These are phyloP conservation scores for Catharus minimus DNA, from an alignment of 2,113 vertebrate species.

Conservation along the genomic window DNA sequence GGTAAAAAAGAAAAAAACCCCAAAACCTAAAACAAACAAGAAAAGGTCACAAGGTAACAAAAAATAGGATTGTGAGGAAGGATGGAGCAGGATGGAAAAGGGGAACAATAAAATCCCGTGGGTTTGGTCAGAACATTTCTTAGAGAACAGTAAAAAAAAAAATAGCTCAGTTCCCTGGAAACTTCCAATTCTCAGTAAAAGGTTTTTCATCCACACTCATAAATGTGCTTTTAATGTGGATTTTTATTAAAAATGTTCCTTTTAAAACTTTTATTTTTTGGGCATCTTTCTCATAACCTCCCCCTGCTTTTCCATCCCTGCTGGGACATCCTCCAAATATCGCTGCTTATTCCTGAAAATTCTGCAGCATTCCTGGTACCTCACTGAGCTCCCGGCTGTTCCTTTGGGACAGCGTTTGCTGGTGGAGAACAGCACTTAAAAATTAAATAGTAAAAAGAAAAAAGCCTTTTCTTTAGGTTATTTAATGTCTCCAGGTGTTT, in stretches of 20 bases:
- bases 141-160: neutral
- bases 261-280: neutral
- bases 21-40: neutral
- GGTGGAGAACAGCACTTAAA: neutral
- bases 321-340: neutral
- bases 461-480: neutral
- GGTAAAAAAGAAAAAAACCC: neutral
- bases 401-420: neutral
- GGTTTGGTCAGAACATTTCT: neutral
- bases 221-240: neutral
- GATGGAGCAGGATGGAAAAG: neutral
- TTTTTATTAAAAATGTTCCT: neutral
- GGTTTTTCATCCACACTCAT: fast-evolving
- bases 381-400: neutral
- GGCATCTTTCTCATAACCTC: neutral
- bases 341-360: neutral
- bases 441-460: neutral
- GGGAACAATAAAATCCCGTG: fast-evolving
- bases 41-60: neutral
- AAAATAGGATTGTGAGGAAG: neutral
- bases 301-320: neutral
- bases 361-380: neutral
- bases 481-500: neutral
- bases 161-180: neutral
- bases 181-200: fast-evolving